phyloP scores from a whole-genome alignment of 2,113 vertebrate species.

The Podiceps cristatus region DNA sequence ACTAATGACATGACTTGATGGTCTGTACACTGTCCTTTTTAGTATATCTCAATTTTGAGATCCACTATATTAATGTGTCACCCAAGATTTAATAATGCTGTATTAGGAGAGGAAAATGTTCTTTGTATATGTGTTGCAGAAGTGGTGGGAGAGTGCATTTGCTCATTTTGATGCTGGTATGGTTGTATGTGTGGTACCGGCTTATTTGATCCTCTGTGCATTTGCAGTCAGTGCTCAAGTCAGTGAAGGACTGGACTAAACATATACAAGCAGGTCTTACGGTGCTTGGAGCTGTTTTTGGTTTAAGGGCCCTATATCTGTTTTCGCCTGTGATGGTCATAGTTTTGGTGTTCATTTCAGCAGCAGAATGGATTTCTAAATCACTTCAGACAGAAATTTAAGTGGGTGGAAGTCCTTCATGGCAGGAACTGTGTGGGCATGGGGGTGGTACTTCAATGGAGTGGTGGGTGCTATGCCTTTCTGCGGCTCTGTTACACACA shows the following conservation, averaged over 20 bases:
- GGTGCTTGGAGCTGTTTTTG: not conserved
- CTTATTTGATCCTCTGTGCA: not conserved
- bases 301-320: not conserved
- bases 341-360: not conserved
- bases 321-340: not conserved
- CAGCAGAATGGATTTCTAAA: not conserved
- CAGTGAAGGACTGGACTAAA: not conserved
- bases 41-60: not conserved
- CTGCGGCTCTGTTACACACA: not conserved
- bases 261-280: not conserved
- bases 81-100: not conserved
- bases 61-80: not conserved
- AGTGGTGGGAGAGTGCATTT: not conserved
- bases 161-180: not conserved
- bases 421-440: fast-evolving
- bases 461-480: not conserved
- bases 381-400: not conserved
- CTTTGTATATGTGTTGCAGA: not conserved
- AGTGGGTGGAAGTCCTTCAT: not conserved
- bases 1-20: not conserved
- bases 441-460: fast-evolving
- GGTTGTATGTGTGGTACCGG: not conserved
- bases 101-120: not conserved
- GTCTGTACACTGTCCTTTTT: not conserved
- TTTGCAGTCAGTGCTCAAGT: not conserved